These are phyloP conservation scores for Troides helena DNA, from an alignment of 2,888 invertebrate genomes.

Conservation along the genomic window DNA sequence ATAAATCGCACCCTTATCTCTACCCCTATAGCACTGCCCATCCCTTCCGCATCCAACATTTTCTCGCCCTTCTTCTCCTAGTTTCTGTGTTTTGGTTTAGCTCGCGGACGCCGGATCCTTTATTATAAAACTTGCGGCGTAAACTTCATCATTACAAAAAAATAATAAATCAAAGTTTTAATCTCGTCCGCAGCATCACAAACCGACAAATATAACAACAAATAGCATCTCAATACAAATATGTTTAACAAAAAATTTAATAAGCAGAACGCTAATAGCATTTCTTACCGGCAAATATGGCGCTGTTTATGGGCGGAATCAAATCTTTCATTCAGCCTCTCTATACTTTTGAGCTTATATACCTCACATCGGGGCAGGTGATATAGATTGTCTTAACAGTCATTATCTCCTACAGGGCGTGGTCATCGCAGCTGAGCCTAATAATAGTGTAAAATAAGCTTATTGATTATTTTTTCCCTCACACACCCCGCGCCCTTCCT, in stretches of 20 bases:
- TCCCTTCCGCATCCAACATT: too few relatives aligned
- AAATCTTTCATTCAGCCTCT: slow-evolving; percentile 22
- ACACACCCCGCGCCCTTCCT: slow-evolving; percentile 9
- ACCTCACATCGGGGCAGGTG: slow-evolving; percentile 30
- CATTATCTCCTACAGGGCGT: slow-evolving; percentile 34
- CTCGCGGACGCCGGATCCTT: too few relatives aligned
- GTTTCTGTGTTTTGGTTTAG: too few relatives aligned
- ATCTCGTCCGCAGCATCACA: background rate
- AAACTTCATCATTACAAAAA: too few relatives aligned
- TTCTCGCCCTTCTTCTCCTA: too few relatives aligned
- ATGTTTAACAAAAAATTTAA: slow-evolving; percentile 22
- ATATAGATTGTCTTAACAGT: slow-evolving; percentile 29
- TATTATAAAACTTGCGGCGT: too few relatives aligned
- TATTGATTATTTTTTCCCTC: slow-evolving; percentile 30
- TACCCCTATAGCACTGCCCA: too few relatives aligned
- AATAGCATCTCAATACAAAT: slow-evolving; percentile 17
- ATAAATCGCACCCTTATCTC: too few relatives aligned
- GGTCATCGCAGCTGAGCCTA: slow-evolving; percentile 32
- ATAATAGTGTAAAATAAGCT: slow-evolving; percentile 30
- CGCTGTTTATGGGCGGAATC: slow-evolving; percentile 22
- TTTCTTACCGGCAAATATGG: slow-evolving; percentile 11
- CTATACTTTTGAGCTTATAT: background rate
- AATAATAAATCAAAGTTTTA: slow-evolving; percentile 6
- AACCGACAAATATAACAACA: background rate
- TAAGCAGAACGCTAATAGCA: slow-evolving; percentile 19